Evolutionary conservation across 2,113 vertebrate species (phyloP), one percentile per base, ranked within the genome.

Genomic region (Lepus timidus): DNA sequence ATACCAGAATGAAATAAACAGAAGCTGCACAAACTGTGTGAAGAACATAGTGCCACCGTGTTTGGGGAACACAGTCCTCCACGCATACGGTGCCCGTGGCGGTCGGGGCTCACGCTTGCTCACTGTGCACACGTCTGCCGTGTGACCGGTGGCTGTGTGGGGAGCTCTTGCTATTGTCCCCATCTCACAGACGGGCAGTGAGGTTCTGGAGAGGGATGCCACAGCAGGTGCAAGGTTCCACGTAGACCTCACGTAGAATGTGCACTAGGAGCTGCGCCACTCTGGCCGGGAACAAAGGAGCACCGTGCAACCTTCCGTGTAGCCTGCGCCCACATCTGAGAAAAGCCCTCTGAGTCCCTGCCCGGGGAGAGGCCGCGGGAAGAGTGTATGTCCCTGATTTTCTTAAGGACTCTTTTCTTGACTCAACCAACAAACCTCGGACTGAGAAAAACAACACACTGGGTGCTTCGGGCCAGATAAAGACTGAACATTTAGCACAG

Each of bases 11-110:
- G 4, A 29, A 64, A 79, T n/a, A 2, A 14, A 22, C 62, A 27
- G 29, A 7, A 49, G 4, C 27, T 20, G 17, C 8, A 1, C 65
- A 68, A 7, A 62, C 9, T 33, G 13, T 3, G 17, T 49, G 39
- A 61, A n/a, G 29, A 19, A 33, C 33, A 20, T 9, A 0, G 1
- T 4, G 3, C 8, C 4, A 5, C 27, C 13, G 20, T 20, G 17
- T 68, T 55, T 61, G 31, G 49, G 13, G 51, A 49, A 39, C 9
- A 2, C 7, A 3, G 3, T 22, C 51, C 31, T 11, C 49, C 55
- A 1, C 0, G 4, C 13, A 25, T 22, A 27, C 29, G 20, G 31
- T 14, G 0, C 12, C 39, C 29, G 4, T 1, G 29, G 14, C 23
- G 9, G 12, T 55, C 65, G 62, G 71, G 12, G 65, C 7, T 39